Evolutionary conservation across 1,140 invertebrate genomes (phyloP).

Genomic region (Eupristina koningsbergeri): DNA sequence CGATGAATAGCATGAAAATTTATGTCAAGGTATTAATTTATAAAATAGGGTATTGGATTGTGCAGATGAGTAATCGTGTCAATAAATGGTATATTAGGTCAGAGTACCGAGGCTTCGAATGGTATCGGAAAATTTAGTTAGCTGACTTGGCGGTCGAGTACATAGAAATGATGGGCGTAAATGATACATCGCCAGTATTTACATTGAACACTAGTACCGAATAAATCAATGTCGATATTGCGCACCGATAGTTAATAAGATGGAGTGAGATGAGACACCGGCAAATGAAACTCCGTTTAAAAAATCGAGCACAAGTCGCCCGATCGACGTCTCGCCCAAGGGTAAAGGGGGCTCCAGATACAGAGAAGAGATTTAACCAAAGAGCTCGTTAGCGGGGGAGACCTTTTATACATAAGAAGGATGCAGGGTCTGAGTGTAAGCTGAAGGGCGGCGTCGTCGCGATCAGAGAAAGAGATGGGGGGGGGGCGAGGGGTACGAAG

Average conservation of each 20-base stretch:
- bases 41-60: no score
- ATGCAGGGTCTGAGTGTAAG: background rate
- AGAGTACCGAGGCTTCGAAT: no score
- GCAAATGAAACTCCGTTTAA: conserved; percentile 24
- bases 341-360: conserved; percentile 2
- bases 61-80: no score
- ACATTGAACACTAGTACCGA: background rate
- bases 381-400: conserved; percentile 20
- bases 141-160: no score
- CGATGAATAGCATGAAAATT: no score
- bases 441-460: conserved; percentile 24
- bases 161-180: background rate
- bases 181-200: background rate
- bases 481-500: no score
- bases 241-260: conserved; percentile 25
- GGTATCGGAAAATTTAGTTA: no score
- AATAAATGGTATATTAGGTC: no score
- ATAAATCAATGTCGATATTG: conserved; percentile 42
- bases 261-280: background rate
- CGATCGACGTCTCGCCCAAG: conserved; percentile 22
- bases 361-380: background rate
- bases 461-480: background rate
- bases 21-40: no score
- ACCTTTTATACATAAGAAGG: background rate
- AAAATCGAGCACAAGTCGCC: conserved; percentile 37